These are phyloP conservation scores for Syrphus vitripennis DNA, from an alignment of 2,888 invertebrate species.

Conservation along the genomic window DNA sequence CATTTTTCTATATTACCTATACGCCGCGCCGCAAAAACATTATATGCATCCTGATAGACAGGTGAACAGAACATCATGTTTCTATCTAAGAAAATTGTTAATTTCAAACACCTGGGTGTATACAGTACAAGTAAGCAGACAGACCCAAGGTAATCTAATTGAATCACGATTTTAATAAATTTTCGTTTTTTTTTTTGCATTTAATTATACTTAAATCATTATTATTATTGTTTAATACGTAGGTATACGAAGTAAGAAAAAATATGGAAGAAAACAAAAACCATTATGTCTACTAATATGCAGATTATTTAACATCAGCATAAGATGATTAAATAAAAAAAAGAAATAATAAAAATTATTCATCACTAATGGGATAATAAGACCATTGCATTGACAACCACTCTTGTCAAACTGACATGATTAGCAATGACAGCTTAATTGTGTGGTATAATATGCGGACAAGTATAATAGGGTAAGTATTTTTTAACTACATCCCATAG, in stretches of 20 bases:
- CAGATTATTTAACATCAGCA: conserved; percentile 41
- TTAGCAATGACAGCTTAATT: conserved; percentile 72
- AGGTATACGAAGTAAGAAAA: conserved; percentile 5
- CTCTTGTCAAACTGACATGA: conserved; percentile 69
- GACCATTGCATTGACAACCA: conserved; percentile 56
- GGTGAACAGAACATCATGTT: conserved; percentile 5
- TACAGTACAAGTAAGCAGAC: background rate
- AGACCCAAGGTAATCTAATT: conserved; percentile 42
- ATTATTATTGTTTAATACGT: conserved; percentile 21
- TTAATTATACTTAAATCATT: conserved; percentile 49
- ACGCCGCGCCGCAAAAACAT: background rate
- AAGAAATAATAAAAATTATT: background rate
- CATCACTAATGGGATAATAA: conserved; percentile 47
- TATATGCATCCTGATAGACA: conserved; percentile 39
- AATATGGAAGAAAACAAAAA: background rate
- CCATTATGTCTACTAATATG: conserved; percentile 55
- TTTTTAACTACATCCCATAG: background rate
- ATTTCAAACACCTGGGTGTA: conserved; percentile 56
- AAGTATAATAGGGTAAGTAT: conserved; percentile 51
- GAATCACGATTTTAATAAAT: conserved; percentile 64
- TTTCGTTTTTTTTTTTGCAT: conserved; percentile 32
- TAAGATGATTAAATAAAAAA: background rate
- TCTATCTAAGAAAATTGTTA: background rate
- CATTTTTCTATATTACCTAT: background rate
- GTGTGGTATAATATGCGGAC: conserved; percentile 19